Evolutionary conservation across 2,888 invertebrate genomes (phyloP).

Genomic region (Parthenolecanium corni): DNA sequence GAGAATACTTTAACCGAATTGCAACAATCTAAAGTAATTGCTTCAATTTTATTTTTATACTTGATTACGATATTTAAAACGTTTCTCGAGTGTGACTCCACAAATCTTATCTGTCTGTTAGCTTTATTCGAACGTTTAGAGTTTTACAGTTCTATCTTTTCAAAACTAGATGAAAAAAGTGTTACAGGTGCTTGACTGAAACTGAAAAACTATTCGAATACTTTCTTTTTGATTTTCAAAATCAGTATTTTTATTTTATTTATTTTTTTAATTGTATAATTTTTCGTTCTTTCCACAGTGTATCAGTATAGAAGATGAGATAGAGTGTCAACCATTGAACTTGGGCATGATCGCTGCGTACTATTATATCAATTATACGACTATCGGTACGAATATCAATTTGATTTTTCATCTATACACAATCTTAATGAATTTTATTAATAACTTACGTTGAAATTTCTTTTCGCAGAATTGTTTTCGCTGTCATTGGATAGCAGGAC

Average conservation of each 20-base stretch:
- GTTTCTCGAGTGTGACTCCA: too few species aligned
- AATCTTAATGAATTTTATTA: too few species aligned
- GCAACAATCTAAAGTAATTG: slow-evolving; percentile 69
- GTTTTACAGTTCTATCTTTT: too few species aligned
- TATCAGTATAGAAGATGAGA: slow-evolving; percentile 93
- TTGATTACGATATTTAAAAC: too few species aligned
- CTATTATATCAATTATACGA: slow-evolving; percentile 99
- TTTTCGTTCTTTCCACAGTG: slow-evolving; percentile 45
- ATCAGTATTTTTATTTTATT: neutral
- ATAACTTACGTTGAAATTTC: too few species aligned
- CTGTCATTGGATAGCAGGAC: slow-evolving; percentile 93
- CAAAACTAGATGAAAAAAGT: too few species aligned
- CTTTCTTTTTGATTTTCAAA: neutral
- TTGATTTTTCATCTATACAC: too few species aligned
- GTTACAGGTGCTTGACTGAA: too few species aligned
- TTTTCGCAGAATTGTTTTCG: slow-evolving; percentile 79
- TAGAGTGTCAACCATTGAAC: slow-evolving; percentile 93
- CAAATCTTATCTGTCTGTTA: too few species aligned
- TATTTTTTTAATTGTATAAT: too few species aligned
- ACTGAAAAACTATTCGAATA: neutral
- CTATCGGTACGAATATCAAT: slow-evolving; percentile 57
- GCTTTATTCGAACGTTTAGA: too few species aligned
- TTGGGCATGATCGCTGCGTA: slow-evolving; percentile 99
- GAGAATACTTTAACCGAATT: slow-evolving; percentile 89
- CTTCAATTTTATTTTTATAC: too few species aligned